Evolutionary conservation across 1,140 invertebrate species (phyloP), one percentile per base, ranked within the genome.

Genomic region (Drosophila ananassae): DNA sequence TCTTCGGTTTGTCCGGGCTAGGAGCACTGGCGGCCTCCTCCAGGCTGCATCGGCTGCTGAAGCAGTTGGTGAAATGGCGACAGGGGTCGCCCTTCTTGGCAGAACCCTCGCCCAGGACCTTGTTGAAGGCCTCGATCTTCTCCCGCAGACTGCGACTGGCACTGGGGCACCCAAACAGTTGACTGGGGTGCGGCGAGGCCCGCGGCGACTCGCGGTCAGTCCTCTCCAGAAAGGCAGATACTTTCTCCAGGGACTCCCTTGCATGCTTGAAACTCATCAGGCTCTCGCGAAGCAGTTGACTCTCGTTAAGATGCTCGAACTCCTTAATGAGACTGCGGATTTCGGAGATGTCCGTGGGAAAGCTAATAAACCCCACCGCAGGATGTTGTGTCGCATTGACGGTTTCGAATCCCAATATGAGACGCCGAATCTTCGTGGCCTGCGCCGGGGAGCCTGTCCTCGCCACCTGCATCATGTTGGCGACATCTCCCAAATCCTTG

Each of bases 371-470:
- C 41, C 53, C 22, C 5, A 47, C 63, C 0, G 50, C 24, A 7
- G 55, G n/a, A 12, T 8, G 28, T 10, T 52, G 52, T 24, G 22
- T 12, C 2, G 54, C 55, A 28, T 12, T 59, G 0, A 71, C 46
- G 12, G 57, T 47, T 48, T 90, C 85, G 50, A 89, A 90, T 4
- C 80, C 75, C 63, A 72, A 30, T 12, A 90, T 90, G 2, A 89
- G 59, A 0, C 64, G 67, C 46, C 79, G 84, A 21, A 90, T 89
- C 9, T 71, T 79, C 2, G 68, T 55, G 1, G 56, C 41, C 34
- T 77, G 46, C 7, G 25, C n/a, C 1, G 53, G 51, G 3, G 58
- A 22, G 2, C 46, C 47, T 1, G 22, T 32, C 8, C 52, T 52
- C 0, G 30, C 44, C 7, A 73, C 9, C 12, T 58, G 34, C 13